Conservation (phyloP, 2,113 vertebrate species). For the Plestiodon gilberti region DNA sequence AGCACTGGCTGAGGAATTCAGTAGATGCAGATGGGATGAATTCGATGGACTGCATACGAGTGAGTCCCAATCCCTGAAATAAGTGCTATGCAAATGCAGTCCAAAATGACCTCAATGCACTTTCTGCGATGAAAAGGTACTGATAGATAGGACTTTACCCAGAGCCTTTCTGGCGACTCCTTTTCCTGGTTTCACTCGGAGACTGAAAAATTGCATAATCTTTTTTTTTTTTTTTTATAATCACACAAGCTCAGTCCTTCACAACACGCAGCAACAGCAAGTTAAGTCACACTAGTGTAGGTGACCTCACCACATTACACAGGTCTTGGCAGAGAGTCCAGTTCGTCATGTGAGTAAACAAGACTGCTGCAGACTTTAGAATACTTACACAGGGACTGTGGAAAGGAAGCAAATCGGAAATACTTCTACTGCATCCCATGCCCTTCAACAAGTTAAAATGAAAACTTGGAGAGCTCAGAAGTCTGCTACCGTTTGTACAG, state of each 20-base stretch:
- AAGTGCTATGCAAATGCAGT: not conserved
- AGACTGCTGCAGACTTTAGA: not conserved
- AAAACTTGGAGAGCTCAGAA: not conserved
- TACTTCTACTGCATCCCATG: not conserved
- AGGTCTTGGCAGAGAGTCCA: slow-evolving; percentile 24
- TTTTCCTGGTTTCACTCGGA: not conserved
- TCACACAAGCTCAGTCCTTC: not conserved
- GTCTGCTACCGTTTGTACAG: not conserved
- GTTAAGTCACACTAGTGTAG: not conserved
- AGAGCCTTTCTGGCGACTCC: not conserved
- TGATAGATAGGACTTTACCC: no score
- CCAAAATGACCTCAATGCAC: not conserved
- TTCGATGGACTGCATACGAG: not conserved
- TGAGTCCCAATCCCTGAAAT: not conserved
- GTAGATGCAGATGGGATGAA: not conserved
- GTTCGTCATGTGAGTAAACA: not conserved
- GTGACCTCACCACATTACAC: not conserved
- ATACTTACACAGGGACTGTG: not conserved
- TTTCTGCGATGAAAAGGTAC: slow-evolving; percentile 3
- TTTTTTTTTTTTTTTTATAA: not conserved
- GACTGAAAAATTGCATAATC: not conserved
- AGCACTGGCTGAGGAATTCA: not conserved
- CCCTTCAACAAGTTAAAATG: slow-evolving; percentile 3
- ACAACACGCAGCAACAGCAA: slow-evolving; percentile 9
- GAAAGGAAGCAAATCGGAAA: slow-evolving; percentile 15